Evolutionary conservation across 1,140 invertebrate genomes (phyloP).

Genomic region (Diorhabda elongata): DNA sequence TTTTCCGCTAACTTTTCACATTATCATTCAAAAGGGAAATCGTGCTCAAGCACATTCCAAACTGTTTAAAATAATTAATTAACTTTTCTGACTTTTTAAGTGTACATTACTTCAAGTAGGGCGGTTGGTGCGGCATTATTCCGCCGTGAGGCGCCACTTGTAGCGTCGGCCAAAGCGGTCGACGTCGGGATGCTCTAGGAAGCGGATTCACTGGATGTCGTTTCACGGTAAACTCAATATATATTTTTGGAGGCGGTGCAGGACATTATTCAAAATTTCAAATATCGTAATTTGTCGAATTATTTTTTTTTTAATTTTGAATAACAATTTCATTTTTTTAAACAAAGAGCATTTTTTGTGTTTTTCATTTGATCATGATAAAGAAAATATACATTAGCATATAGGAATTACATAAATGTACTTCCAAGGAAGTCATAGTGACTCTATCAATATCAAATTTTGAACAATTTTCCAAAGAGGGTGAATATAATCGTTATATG

Average conservation of each 20-base stretch:
- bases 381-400: too few relatives aligned
- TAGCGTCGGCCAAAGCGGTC: constrained; percentile 30
- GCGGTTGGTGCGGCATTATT: constrained; percentile 17
- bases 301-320: too few relatives aligned
- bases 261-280: too few relatives aligned
- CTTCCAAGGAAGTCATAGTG: too few relatives aligned
- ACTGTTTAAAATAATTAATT: constrained; percentile 44
- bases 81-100: constrained; percentile 41
- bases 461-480: too few relatives aligned
- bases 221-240: constrained; percentile 21
- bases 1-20: constrained; percentile 33
- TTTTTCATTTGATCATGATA: too few relatives aligned
- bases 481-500: too few relatives aligned
- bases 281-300: too few relatives aligned
- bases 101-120: constrained; percentile 25
- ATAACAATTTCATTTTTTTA: too few relatives aligned
- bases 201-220: constrained; percentile 21
- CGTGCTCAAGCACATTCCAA: constrained; percentile 35
- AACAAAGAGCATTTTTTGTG: too few relatives aligned
- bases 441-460: too few relatives aligned
- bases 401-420: too few relatives aligned
- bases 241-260: background rate
- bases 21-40: constrained; percentile 43
- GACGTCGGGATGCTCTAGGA: constrained; percentile 24
- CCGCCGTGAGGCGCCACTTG: constrained; percentile 34